These are phyloP conservation scores for Galemys pyrenaicus DNA, from an alignment of 2,113 vertebrate genomes.

Conservation along the genomic window DNA sequence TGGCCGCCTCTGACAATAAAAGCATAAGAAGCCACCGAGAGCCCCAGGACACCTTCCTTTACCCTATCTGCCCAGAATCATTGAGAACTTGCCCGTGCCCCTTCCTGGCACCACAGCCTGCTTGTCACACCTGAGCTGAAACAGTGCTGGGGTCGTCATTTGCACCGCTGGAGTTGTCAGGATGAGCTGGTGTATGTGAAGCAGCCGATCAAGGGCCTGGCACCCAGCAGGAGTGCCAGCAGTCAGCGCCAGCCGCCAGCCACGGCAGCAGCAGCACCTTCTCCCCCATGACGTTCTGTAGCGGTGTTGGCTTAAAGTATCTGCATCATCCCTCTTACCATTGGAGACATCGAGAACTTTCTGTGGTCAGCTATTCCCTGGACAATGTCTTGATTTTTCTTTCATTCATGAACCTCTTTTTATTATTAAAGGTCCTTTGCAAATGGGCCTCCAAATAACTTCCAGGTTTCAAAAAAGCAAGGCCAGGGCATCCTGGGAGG, in stretches of 20 bases:
- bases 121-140: not conserved
- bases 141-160: not conserved
- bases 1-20: too few relatives aligned
- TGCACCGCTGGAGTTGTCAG: not conserved
- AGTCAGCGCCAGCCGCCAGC: not conserved
- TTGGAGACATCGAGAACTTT: not conserved
- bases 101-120: too few relatives aligned
- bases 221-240: not conserved
- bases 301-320: not conserved
- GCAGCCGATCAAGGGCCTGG: not conserved
- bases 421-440: not conserved
- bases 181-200: not conserved
- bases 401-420: not conserved
- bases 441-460: not conserved
- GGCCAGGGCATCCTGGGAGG: not conserved
- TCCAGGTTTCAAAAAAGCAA: not conserved
- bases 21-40: too few relatives aligned
- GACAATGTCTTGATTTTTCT: not conserved
- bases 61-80: too few relatives aligned
- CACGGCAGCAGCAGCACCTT: not conserved
- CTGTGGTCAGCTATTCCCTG: not conserved
- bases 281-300: not conserved
- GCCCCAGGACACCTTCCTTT: too few relatives aligned
- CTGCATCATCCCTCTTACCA: not conserved
- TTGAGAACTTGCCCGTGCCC: too few relatives aligned